Evolutionary conservation across 2,888 invertebrate species (phyloP), one percentile per base, ranked within the genome.

Genomic region (Ernsta delagoae): DNA sequence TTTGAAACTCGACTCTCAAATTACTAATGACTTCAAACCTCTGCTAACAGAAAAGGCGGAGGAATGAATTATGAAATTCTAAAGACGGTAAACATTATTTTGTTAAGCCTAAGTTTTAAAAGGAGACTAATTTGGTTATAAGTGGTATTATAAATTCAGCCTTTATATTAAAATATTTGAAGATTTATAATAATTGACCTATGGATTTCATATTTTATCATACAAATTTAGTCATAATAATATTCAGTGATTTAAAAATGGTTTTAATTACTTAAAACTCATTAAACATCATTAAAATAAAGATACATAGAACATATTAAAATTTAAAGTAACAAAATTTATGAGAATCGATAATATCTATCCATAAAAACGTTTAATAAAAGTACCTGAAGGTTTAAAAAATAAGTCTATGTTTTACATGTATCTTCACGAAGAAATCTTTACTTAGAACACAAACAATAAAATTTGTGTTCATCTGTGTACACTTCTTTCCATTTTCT

Each of bases 1-100:
- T 56, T n/a, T 16, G 61, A 56, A 67, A 61, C 60, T 59, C n/a
- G 45, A 45, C 41, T 43, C 54, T 24, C 16, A 6, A 67, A 67
- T 67, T 56, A 61, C 16, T 67, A 56, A 67, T 67, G 56, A 67
- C 67, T 54, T 48, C 54, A 61, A 61, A 66, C 31, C 12, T 41
- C 9, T 43, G 11, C 8, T 50, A 50, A 50, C 16, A 9, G 59
- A 8, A 31, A 5, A 11, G 50, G 9, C 16, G n/a, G 39, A 7
- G 12, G 3, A 24, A 12, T 61, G 50, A 66, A 66, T 66, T 60
- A 60, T 41, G 8, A 31, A 60, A 66, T 59, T 60, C 24, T 3
- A 24, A 1, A 50, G 57, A 65, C 24, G 48, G 36, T 12, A 6
- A 11, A 12, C 57, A 7, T 57, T 36, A 7, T 24, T 24, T 1